Conservation (phyloP, 2,113 vertebrate genomes). For the Myodes glareolus region DNA sequence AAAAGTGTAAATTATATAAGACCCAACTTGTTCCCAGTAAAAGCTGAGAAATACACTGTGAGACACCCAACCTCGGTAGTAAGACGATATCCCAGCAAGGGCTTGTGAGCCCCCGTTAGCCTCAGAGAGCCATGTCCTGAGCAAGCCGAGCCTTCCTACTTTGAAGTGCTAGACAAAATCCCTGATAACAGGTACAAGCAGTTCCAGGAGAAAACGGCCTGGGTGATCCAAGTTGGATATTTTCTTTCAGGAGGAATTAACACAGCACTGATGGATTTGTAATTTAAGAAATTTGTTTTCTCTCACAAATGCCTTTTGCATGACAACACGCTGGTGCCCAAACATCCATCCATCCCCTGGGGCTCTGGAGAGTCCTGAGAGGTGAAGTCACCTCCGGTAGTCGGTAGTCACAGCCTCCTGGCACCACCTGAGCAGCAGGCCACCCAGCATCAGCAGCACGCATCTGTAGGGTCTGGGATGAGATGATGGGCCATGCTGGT, state of each 20-base stretch:
- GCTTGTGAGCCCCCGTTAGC: neutral
- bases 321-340: slow-evolving; percentile 17
- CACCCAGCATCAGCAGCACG: neutral
- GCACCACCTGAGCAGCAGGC: neutral
- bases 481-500: neutral
- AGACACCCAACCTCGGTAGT: neutral
- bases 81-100: neutral
- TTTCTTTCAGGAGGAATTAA: slow-evolving; percentile 70
- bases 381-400: slow-evolving; percentile 34
- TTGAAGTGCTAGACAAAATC: neutral
- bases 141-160: neutral
- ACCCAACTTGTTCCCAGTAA: neutral
- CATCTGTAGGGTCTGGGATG: neutral
- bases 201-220: slow-evolving; percentile 38
- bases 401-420: neutral
- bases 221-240: slow-evolving; percentile 26
- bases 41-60: neutral
- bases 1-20: neutral
- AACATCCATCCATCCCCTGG: slow-evolving; percentile 19
- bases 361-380: slow-evolving; percentile 31
- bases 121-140: neutral
- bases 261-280: slow-evolving; percentile 57
- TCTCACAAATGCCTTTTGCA: neutral
- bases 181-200: neutral
- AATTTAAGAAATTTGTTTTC: slow-evolving; percentile 73